Base-by-base conservation (phyloP, 1,140 invertebrate species). In the Drosophila rhopaloa region DNA sequence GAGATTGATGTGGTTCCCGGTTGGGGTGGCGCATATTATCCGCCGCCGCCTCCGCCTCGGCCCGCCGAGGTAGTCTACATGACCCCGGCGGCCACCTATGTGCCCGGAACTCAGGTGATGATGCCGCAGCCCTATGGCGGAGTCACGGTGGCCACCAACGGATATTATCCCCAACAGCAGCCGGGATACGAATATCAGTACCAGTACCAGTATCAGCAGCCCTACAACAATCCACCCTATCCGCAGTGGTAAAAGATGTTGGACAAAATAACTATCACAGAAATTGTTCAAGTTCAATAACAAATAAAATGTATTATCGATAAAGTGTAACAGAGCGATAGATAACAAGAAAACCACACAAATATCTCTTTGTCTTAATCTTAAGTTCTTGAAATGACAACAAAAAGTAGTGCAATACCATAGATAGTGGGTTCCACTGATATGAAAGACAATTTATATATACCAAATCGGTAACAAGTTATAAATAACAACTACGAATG, bases 1-100 rank as follows among this genome's bases (percentile, higher is more conserved):
- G 88, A 90, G 24, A 81, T 90, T 90, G 88, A 90, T 91, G 75
- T 90, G 77, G 67, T 90, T 79, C 47, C 88, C 82, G 74, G 71
- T 67, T 88, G 83, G 63, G 67, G 88, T 90, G 88, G 72, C 61
- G 41, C 62, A 53, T 89, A 84, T 55, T 89, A 89, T 89, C 62
- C 60, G 70, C 53, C 84, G 77, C 54, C 84, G 74, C 27, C 70
- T 89, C 55, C 68, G 68, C 9, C 73, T 84, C 32, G 85, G 85
- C 61, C 84, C 66, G 59, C 84, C 59, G 84, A 89, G 47, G 54
- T 89, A 40, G 81, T 89, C 53, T 79, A 84, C 62, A 63, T 89
- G 44, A 89, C 54, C 5, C 88, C 77, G 24, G 70, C 77, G 0
- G 47, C 67, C 1, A 81, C 53, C 37, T 90, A 90, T 27, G 37